phyloP scores from a whole-genome alignment of 1,140 invertebrate genomes.

The Drosophila arawakana region DNA sequence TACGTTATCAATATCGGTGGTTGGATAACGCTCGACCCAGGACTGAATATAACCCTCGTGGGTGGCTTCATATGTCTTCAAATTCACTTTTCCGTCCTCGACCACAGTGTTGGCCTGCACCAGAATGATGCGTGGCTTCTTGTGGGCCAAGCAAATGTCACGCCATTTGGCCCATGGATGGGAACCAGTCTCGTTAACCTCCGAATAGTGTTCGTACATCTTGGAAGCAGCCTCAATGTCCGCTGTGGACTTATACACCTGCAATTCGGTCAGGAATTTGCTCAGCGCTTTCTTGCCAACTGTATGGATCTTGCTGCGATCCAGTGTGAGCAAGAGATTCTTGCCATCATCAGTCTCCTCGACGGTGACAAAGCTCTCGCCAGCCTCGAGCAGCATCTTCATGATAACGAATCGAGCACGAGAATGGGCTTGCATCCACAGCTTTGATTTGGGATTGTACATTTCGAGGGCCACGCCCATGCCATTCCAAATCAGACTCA shows the following conservation, averaged over 20 bases:
- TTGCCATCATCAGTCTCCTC: slow-evolving; percentile 90
- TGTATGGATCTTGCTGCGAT: slow-evolving; percentile 91
- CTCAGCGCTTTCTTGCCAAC: slow-evolving; percentile 94
- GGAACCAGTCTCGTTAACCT: slow-evolving; percentile 88
- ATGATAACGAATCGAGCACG: slow-evolving; percentile 95
- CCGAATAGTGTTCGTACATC: slow-evolving; percentile 93
- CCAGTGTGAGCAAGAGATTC: slow-evolving; percentile 91
- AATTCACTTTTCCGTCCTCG: slow-evolving; percentile 86
- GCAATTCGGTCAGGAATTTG: slow-evolving; percentile 89
- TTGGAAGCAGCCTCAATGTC: slow-evolving; percentile 89
- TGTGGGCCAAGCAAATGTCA: slow-evolving; percentile 93
- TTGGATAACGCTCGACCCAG: slow-evolving; percentile 91
- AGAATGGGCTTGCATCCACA: slow-evolving; percentile 96
- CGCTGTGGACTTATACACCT: slow-evolving; percentile 95
- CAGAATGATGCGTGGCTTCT: slow-evolving; percentile 95
- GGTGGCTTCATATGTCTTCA: slow-evolving; percentile 90
- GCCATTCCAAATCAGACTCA: slow-evolving; percentile 93
- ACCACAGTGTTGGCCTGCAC: slow-evolving; percentile 94
- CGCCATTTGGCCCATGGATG: slow-evolving; percentile 92
- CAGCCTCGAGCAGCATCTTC: slow-evolving; percentile 94
- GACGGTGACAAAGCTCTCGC: slow-evolving; percentile 91
- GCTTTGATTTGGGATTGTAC: slow-evolving; percentile 93
- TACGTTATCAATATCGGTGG: slow-evolving; percentile 85
- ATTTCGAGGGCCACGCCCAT: slow-evolving; percentile 94
- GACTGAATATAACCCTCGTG: slow-evolving; percentile 92